phyloP scores from a whole-genome alignment of 2,888 invertebrate species.

The Eugnorisma glareosa region DNA sequence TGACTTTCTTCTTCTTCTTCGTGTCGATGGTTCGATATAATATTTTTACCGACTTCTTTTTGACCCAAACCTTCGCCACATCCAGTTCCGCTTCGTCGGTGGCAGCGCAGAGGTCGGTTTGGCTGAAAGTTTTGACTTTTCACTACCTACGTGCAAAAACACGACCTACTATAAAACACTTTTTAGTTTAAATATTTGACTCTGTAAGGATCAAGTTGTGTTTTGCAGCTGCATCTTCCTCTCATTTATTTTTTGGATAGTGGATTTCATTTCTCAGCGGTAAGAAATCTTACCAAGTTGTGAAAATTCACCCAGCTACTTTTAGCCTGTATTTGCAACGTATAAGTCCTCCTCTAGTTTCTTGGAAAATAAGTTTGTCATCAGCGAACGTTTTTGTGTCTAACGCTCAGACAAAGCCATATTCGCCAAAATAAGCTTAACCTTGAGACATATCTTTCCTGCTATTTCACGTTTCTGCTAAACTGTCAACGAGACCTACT shows the following conservation, averaged over 20 bases:
- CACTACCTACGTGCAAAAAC: neutral
- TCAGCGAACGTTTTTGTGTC: neutral
- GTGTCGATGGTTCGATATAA: neutral
- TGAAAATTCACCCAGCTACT: neutral
- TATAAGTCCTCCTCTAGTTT: neutral
- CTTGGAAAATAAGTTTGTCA: neutral
- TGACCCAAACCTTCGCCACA: neutral
- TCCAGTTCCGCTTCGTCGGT: neutral
- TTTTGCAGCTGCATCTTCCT: neutral
- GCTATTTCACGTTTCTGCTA: constrained; percentile 29
- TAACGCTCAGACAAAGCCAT: constrained; percentile 1
- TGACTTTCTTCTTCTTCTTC: neutral
- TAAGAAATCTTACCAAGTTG: too few relatives aligned
- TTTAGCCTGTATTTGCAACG: neutral
- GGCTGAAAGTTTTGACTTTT: neutral
- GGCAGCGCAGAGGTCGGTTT: neutral
- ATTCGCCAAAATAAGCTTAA: constrained; percentile 1
- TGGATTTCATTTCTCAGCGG: neutral
- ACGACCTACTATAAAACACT: neutral
- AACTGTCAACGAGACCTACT: constrained; percentile 17
- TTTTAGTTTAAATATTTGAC: neutral
- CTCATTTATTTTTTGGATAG: neutral
- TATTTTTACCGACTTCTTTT: neutral
- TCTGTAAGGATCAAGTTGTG: neutral
- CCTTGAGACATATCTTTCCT: constrained; percentile 12